Base-by-base conservation (phyloP, 2,888 invertebrate genomes). In the Argyresthia albistria region DNA sequence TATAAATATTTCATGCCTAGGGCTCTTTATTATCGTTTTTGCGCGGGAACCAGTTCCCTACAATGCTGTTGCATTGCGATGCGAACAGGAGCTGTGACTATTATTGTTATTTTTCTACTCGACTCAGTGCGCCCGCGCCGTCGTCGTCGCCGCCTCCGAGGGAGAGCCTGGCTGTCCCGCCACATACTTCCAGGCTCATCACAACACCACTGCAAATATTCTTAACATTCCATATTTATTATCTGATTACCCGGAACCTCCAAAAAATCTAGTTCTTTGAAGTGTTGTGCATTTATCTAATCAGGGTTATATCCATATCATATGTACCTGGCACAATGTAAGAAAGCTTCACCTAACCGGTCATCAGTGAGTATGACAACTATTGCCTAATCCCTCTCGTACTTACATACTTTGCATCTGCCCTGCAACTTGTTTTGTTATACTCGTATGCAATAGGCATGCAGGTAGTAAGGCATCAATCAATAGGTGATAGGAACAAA, bases 1-100 rank as follows among this genome's bases (percentile, higher is more conserved):
- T 80, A 84, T 83, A 83, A 81, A 82, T 84, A 80, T 83, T 84
- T 80, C 75, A 83, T 82, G 77, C 74, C 73, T 78, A 73, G 66
- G 69, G 69, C 63, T 69, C 70, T 73, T 76, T 79, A 73, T 69
- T 73, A 75, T 80, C 74, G 74, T 84, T 83, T 86, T 84, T 80
- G 77, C 73, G 62, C 65, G 60, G 67, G 66, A 82, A 82, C 82
- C 75, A 67, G 83, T 83, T 80, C 68, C 64, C 65, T 65, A 69
- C 70, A 69, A 71, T 68, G 73, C 69, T 70, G 69, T 71, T 68
- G 67, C 69, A 66, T 64, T 64, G 71, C 65, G 70, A 76, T 25
- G 25, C 25, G 74, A 73, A 73, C 69, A 69, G 64, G 65, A 67
- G 65, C 64, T 64, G 66, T 68, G 50, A 53, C 56, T 56, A 50